phyloP scores from a whole-genome alignment of 2,888 invertebrate genomes.

The Lamproptera curius region DNA sequence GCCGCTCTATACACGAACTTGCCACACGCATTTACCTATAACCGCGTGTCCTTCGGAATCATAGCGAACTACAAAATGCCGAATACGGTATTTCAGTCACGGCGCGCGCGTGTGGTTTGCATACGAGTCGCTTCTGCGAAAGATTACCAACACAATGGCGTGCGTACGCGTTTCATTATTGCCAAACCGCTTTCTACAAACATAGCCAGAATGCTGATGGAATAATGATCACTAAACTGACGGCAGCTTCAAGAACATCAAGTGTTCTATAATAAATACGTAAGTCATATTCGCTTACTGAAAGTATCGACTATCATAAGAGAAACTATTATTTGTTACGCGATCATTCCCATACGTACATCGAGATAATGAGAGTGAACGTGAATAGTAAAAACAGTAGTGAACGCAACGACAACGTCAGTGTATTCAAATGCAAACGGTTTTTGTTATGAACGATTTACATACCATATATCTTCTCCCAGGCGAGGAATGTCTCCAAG shows the following conservation, averaged over 20 bases:
- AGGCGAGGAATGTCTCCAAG: conserved; percentile 63
- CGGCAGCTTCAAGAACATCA: conserved; percentile 18
- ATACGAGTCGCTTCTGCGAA: conserved; percentile 70
- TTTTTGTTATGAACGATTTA: conserved; percentile 6
- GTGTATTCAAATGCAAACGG: no score
- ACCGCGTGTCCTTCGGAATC: background rate
- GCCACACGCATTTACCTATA: background rate
- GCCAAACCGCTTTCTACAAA: conserved; percentile 76
- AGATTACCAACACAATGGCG: conserved; percentile 70
- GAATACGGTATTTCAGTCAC: conserved; percentile 52
- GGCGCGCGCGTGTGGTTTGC: conserved; percentile 51
- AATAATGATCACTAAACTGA: conserved; percentile 41
- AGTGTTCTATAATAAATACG: conserved; percentile 12
- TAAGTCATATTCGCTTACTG: conserved; percentile 1
- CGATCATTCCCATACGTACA: background rate
- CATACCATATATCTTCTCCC: conserved; percentile 73
- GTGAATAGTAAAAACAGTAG: no score
- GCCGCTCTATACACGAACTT: no score
- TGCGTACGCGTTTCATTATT: conserved; percentile 63
- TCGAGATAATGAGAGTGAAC: no score
- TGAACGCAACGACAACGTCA: no score
- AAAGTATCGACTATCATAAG: conserved; percentile 3
- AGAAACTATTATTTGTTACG: conserved; percentile 2
- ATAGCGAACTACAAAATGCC: conserved; percentile 11
- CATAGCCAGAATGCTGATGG: conserved; percentile 46